These are phyloP conservation scores for Pseudomugil tenellus DNA, from an alignment of 2,797 vertebrate species.

Conservation along the genomic window DNA sequence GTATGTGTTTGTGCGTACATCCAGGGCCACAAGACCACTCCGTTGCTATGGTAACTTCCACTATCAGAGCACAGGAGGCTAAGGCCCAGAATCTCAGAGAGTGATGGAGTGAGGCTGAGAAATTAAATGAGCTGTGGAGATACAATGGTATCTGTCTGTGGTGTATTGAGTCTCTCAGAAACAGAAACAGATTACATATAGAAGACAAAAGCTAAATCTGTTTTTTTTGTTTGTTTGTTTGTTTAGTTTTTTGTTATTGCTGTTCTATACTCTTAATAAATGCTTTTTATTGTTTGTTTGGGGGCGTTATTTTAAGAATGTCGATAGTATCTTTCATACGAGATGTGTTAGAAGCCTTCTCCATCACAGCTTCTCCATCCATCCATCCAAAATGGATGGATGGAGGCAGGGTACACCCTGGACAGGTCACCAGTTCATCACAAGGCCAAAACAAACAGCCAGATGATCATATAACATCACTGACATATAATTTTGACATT, in stretches of 20 bases:
- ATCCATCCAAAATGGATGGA: no score
- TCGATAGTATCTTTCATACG: not conserved
- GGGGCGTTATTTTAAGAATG: not conserved
- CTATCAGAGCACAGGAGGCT: conserved; percentile 78
- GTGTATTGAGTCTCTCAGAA: conserved; percentile 1
- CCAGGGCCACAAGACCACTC: conserved; percentile 80
- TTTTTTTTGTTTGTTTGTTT: not conserved
- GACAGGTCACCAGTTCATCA: no score
- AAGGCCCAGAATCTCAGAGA: conserved; percentile 71
- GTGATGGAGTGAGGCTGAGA: conserved; percentile 67
- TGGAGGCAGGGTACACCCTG: no score
- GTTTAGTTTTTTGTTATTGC: no score
- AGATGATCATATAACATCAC: not conserved
- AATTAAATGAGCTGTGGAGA: conserved; percentile 59
- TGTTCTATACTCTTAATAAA: conserved; percentile 3
- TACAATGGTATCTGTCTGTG: conserved; percentile 10
- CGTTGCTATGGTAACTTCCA: conserved; percentile 84
- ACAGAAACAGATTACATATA: conserved; percentile 13
- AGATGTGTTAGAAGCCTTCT: conserved; percentile 6
- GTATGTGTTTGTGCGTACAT: conserved; percentile 61
- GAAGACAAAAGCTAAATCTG: not conserved
- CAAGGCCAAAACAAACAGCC: no score
- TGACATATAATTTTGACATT: not conserved
- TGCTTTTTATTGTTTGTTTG: not conserved
- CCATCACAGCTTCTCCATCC: not conserved